Evolutionary conservation across 2,113 vertebrate species (phyloP).

Genomic region (Marmota flaviventris): DNA sequence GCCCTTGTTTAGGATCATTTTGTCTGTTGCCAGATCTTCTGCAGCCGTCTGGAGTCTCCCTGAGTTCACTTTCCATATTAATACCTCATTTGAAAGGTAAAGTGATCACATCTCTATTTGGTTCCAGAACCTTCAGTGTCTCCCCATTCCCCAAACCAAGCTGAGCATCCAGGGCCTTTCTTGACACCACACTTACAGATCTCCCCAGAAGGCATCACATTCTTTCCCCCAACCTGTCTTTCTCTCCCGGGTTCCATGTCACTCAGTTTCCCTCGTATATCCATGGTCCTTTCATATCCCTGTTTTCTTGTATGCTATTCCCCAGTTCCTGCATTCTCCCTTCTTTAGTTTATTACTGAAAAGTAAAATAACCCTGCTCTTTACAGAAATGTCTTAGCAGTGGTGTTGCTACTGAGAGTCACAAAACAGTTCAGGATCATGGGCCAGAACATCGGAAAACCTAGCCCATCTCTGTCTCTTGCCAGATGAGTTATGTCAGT

Average conservation of each 20-base stretch:
- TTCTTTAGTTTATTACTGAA: not conserved
- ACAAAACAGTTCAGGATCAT: not conserved
- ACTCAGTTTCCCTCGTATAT: not conserved
- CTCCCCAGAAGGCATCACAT: not conserved
- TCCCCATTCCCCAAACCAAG: not conserved
- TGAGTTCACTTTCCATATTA: not conserved
- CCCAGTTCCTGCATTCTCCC: not conserved
- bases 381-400: not conserved
- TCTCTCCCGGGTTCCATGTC: not conserved
- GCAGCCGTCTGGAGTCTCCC: not conserved
- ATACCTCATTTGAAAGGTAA: not conserved
- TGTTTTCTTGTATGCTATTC: not conserved
- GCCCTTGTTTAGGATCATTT: rapidly evolving
- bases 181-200: not conserved
- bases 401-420: not conserved
- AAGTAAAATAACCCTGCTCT: not conserved
- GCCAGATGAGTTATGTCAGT: not conserved
- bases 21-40: not conserved
- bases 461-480: not conserved
- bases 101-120: not conserved
- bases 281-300: not conserved
- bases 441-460: not conserved
- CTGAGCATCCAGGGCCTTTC: not conserved
- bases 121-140: not conserved
- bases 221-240: not conserved